Evolutionary conservation across 2,113 vertebrate species (phyloP).

Genomic region (Pomatostomus ruficeps): DNA sequence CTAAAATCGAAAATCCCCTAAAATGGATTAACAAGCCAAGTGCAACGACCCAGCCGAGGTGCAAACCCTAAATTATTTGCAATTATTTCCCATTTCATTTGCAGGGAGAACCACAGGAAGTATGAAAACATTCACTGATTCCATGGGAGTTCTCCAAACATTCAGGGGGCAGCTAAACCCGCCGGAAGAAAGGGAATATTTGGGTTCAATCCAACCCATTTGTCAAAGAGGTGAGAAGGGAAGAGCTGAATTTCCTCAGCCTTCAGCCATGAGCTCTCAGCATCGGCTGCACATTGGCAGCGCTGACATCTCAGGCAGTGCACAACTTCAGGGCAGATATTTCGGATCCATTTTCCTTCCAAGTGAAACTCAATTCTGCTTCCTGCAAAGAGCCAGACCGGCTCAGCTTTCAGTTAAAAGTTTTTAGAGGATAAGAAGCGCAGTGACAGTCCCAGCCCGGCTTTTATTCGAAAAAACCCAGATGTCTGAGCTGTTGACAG

Average conservation of each 20-base stretch:
- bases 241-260: neutral
- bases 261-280: neutral
- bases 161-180: neutral
- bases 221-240: neutral
- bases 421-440: neutral
- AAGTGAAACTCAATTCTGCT: neutral
- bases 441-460: neutral
- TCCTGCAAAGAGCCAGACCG: neutral
- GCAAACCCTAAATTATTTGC: neutral
- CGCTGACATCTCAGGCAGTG: neutral
- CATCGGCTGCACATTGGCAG: neutral
- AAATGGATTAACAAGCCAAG: neutral
- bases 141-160: neutral
- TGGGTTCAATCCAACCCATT: neutral
- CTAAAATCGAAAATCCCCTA: rapidly evolving
- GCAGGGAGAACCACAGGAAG: neutral
- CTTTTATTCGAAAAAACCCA: neutral
- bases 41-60: neutral
- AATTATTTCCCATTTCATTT: neutral
- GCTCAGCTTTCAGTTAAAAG: neutral
- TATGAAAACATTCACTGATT: neutral
- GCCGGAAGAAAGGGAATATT: neutral
- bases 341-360: neutral
- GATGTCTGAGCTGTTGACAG: neutral
- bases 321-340: neutral